Evolutionary conservation across 2,797 vertebrate genomes (phyloP), one percentile per base, ranked within the genome.

Genomic region (Apogon hyalosoma): DNA sequence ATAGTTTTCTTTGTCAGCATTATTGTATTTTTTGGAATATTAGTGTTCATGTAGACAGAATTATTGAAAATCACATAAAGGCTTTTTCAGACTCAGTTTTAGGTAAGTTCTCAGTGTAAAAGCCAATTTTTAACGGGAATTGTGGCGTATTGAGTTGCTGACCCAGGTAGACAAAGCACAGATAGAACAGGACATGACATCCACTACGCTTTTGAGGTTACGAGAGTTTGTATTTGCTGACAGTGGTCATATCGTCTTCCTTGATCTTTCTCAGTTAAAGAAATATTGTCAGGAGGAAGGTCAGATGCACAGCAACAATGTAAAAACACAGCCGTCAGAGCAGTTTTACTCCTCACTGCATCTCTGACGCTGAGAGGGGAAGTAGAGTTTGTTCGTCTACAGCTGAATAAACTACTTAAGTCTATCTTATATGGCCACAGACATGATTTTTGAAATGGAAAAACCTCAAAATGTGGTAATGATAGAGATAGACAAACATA

Each of bases 331-430:
- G 19, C 68, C 83, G 70, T 77, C 70, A 63, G 63, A 63, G 64
- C 51, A 54, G 46, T 73, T 82, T 76, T 63, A 62, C 67, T 81
- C 78, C 39, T 64, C 69, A 31, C 43, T 75, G 79, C 83, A 84
- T 86, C 74, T 75, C 69, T 77, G 77, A 86, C 48, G 73, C 65
- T 72, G 84, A 77, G 79, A 85, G 62, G 71, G 85, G 85, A 91
- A 90, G 85, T 69, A 33, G 73, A 79, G 78, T 84, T 82, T 87
- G 89, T 90, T 81, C 86, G 77, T 83, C 86, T 82, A 64, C 92
- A 94, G 91, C 92, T 94, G 92, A 90, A 75, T 90, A 92, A 94
- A 93, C 92, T 91, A 88, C 69, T 91, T 90, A 90, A 92, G 87
- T 93, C 91, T 43, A 80, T 85, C 83, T 87, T 74, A 82, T 88